Evolutionary conservation across 2,113 vertebrate species (phyloP).

Genomic region (Amphilophus citrinellus): DNA sequence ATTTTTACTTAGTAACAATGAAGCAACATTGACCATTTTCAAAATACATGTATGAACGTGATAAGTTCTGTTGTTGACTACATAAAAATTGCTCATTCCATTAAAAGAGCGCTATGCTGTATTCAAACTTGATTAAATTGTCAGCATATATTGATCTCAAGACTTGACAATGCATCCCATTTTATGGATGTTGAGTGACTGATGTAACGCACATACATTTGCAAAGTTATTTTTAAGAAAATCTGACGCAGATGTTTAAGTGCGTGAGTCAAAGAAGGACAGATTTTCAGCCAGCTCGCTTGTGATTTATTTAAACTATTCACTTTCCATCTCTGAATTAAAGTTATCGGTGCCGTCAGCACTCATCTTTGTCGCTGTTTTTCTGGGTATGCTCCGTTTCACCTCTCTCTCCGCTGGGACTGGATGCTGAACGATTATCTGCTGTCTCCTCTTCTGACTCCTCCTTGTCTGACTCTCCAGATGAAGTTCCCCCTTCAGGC

Average conservation of each 20-base stretch:
- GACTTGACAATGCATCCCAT: not conserved
- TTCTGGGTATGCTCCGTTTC: not conserved
- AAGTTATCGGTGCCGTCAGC: not conserved
- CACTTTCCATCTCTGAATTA: not conserved
- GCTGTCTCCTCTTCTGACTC: conserved; percentile 30
- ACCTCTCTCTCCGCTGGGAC: conserved; percentile 4
- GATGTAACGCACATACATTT: not conserved
- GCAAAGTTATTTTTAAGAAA: not conserved
- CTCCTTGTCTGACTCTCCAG: conserved; percentile 69
- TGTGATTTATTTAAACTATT: not conserved
- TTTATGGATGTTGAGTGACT: accelerated
- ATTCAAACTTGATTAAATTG: not conserved
- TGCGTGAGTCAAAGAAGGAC: not conserved
- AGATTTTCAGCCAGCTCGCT: not conserved
- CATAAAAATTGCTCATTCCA: not conserved
- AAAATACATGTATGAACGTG: conserved; percentile 14
- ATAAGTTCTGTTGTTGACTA: not conserved
- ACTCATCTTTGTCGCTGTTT: not conserved
- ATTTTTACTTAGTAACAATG: not conserved
- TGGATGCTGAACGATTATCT: not conserved
- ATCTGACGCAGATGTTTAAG: not conserved
- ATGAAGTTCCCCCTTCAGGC: conserved; percentile 47
- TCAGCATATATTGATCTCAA: conserved; percentile 1
- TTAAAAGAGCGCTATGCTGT: not conserved
- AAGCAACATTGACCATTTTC: not conserved